phyloP scores from a whole-genome alignment of 2,113 vertebrate species.

The Oxygymnocypris stewartii region DNA sequence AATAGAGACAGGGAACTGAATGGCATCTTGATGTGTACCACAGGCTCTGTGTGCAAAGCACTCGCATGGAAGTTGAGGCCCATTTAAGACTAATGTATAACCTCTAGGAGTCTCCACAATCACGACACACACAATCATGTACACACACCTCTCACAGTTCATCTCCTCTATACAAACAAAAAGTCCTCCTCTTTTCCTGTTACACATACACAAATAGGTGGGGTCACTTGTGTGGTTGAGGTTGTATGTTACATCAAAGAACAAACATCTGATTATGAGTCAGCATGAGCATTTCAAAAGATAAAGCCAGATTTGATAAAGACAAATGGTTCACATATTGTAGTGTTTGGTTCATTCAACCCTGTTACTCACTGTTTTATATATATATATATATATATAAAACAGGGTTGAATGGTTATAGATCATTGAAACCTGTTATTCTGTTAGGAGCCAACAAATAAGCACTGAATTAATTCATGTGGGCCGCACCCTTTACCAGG shows the following conservation, averaged over 20 bases:
- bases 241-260: conserved; percentile 17
- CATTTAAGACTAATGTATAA: conserved; percentile 24
- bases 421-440: neutral
- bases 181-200: neutral
- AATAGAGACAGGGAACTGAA: conserved; percentile 18
- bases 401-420: neutral
- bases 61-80: neutral
- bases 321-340: no score
- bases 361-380: no score
- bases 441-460: neutral
- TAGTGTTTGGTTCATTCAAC: no score
- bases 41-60: neutral
- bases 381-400: no score
- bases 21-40: neutral
- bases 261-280: conserved; percentile 12
- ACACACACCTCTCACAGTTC: neutral
- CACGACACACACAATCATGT: neutral
- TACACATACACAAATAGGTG: conserved; percentile 6
- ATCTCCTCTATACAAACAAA: neutral
- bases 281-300: neutral
- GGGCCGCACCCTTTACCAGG: conserved; percentile 3
- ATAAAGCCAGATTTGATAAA: no score
- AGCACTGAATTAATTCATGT: neutral
- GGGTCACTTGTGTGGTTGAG: conserved; percentile 14
- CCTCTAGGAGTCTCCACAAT: neutral